Conservation (phyloP, 2,888 invertebrate genomes). For the Bellardia bayeri region DNA sequence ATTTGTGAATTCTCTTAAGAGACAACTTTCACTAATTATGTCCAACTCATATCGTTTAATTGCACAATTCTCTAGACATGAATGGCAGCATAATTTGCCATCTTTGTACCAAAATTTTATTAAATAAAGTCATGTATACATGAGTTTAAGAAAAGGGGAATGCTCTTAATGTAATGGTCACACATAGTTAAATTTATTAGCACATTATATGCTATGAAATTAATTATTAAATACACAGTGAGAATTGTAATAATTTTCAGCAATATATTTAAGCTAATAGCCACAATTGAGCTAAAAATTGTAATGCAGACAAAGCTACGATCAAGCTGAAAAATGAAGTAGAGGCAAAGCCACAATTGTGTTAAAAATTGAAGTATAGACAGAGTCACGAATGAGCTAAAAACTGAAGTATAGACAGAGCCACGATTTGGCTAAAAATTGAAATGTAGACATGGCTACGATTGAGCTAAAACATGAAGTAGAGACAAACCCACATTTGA, state of each 20-base stretch:
- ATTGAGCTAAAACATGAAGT: too few relatives aligned
- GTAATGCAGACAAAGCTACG: too few relatives aligned
- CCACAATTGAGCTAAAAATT: too few relatives aligned
- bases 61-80: constrained; percentile 63
- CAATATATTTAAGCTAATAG: background rate
- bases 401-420: too few relatives aligned
- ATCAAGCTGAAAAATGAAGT: too few relatives aligned
- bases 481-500: too few relatives aligned
- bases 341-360: too few relatives aligned
- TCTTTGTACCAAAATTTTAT: constrained; percentile 42
- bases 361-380: too few relatives aligned
- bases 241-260: background rate
- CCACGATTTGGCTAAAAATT: too few relatives aligned
- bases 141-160: constrained; percentile 5
- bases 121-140: constrained; percentile 21
- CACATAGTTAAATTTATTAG: constrained; percentile 64
- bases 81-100: constrained; percentile 51
- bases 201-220: constrained; percentile 43
- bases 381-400: too few relatives aligned
- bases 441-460: too few relatives aligned
- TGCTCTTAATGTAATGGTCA: constrained; percentile 49
- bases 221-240: constrained; percentile 60
- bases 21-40: constrained; percentile 63
- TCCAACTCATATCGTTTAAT: constrained; percentile 57
- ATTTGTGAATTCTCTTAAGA: constrained; percentile 37